Conservation (phyloP, 2,797 vertebrate genomes). For the Sebastolobus alascanus region DNA sequence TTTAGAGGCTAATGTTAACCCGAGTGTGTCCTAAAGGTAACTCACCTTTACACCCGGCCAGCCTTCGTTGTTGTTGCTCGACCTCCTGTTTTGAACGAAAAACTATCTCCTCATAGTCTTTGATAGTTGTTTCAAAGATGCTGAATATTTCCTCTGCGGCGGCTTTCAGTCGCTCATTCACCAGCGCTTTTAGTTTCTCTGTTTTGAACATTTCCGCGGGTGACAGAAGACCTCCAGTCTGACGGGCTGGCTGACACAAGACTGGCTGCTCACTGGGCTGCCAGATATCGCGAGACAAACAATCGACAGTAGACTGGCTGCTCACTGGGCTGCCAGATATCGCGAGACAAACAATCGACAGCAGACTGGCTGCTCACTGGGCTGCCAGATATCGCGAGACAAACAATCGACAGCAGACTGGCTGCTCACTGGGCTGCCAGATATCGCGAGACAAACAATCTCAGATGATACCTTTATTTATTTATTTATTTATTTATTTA, state of each 20-base stretch:
- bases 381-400: too few species aligned
- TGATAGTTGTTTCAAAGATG: slow-evolving; percentile 52
- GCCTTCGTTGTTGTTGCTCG: background rate
- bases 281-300: slow-evolving; percentile 30
- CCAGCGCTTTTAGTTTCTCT: slow-evolving; percentile 20
- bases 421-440: too few species aligned
- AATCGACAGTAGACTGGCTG: too few species aligned
- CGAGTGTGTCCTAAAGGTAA: background rate
- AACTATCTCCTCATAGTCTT: slow-evolving; percentile 46
- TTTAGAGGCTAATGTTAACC: background rate
- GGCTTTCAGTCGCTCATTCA: slow-evolving; percentile 42
- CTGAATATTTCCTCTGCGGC: slow-evolving; percentile 56
- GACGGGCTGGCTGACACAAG: background rate
- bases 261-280: background rate
- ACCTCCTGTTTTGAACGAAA: background rate
- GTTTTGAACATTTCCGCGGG: slow-evolving; percentile 39
- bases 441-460: too few species aligned
- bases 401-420: too few species aligned
- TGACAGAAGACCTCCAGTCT: background rate
- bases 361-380: too few species aligned
- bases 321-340: too few species aligned
- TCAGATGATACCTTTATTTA: too few species aligned
- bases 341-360: too few species aligned
- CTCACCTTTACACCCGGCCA: slow-evolving; percentile 19
- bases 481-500: too few species aligned